These are phyloP conservation scores for fruit fly (Drosophila melanogaster) DNA, from an alignment of 1,140 invertebrate genomes.

Conservation along the genomic window Release_6_plus_ISO1_MT NT_033777.3:30817001-30817500, in stretches of 20 bases:
- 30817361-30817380: constrained; percentile 77
- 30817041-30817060: constrained; percentile 72
- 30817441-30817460: not conserved
- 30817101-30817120: constrained; percentile 59
- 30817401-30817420: constrained; percentile 20
- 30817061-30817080: constrained; percentile 59
- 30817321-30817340: constrained; percentile 8
- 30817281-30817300: constrained; percentile 95
- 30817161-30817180: constrained; percentile 28
- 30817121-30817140: constrained; percentile 67
- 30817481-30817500: too few species aligned
- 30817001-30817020: constrained; percentile 96
- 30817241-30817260: constrained; percentile 96
- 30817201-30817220: constrained; percentile 85
- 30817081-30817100: constrained; percentile 68
- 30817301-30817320: constrained; percentile 90
- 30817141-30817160: constrained; percentile 47
- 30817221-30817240: constrained; percentile 93
- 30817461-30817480: too few species aligned
- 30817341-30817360: constrained; percentile 52
- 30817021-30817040: constrained; percentile 98
- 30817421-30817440: not conserved
- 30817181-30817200: constrained; percentile 68
- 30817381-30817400: constrained; percentile 50
- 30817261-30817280: constrained; percentile 94